Conservation (phyloP, 2,888 invertebrate genomes). For the Patella pellucida region DNA sequence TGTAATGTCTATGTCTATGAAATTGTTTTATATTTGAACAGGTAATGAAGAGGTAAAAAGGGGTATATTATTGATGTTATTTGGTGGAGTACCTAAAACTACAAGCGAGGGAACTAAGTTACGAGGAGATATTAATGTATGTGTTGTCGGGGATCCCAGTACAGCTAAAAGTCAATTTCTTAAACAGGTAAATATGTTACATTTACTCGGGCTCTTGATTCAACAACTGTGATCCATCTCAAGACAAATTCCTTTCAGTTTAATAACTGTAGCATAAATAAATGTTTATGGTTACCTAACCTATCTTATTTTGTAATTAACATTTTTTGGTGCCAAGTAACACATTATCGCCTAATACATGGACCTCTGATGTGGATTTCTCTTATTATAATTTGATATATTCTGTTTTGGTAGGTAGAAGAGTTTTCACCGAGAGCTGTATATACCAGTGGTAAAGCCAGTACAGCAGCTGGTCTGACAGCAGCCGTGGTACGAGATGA, state of each 20-base stretch:
- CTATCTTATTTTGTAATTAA: no score
- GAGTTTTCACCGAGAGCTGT: constrained; percentile 96
- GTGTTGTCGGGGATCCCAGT: constrained; percentile 98
- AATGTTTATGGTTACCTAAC: no score
- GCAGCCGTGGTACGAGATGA: constrained; percentile 99
- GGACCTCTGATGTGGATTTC: no score
- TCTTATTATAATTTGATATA: no score
- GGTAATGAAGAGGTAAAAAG: constrained; percentile 94
- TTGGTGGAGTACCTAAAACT: constrained; percentile 96
- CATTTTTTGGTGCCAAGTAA: no score
- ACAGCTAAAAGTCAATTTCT: constrained; percentile 98
- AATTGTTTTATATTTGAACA: constrained; percentile 35
- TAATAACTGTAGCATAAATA: no score
- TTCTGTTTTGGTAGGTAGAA: constrained; percentile 74
- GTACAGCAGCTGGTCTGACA: constrained; percentile 96
- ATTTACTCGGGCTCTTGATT: no score
- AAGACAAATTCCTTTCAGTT: no score
- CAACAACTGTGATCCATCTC: no score
- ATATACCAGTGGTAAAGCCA: constrained; percentile 99
- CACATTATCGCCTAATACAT: no score
- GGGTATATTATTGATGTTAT: constrained; percentile 90
- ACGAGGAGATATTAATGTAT: constrained; percentile 96
- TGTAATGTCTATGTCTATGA: neutral
- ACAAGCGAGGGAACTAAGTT: constrained; percentile 92
- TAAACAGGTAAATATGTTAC: constrained; percentile 80